Conservation (phyloP, 2,113 vertebrate species). For the Bambusicola thoracicus region DNA sequence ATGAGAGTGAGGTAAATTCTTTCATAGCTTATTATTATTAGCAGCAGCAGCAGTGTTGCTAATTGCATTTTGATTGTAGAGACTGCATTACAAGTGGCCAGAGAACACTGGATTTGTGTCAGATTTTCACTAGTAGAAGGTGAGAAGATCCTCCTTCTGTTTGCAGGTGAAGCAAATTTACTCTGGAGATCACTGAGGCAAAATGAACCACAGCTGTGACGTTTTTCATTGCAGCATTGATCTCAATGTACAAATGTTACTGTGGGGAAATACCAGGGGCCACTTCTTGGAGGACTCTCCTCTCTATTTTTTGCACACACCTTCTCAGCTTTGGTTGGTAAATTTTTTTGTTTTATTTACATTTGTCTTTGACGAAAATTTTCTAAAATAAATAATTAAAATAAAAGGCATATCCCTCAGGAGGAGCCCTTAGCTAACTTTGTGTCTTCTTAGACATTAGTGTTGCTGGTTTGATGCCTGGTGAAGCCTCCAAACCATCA, state of each 20-base stretch:
- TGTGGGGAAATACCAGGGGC: not conserved
- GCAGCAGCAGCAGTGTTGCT: slow-evolving; percentile 18
- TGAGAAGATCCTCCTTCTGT: slow-evolving; percentile 38
- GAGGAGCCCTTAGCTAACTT: not conserved
- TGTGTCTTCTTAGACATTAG: not conserved
- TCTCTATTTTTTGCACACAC: not conserved
- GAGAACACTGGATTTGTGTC: slow-evolving; percentile 62
- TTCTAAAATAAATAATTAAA: too few species aligned
- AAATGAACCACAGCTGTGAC: not conserved
- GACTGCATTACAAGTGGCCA: slow-evolving; percentile 22
- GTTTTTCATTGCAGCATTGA: not conserved
- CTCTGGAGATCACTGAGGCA: not conserved
- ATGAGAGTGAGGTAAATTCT: not conserved
- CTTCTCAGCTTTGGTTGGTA: not conserved
- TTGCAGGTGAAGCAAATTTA: slow-evolving; percentile 52
- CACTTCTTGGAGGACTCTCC: not conserved
- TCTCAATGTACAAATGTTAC: not conserved
- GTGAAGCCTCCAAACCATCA: not conserved
- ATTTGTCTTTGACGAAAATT: too few species aligned
- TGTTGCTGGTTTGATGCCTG: not conserved
- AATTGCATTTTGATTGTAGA: slow-evolving; percentile 61
- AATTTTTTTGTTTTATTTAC: too few species aligned
- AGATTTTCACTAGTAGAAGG: slow-evolving; percentile 48
- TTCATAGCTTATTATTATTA: slow-evolving; percentile 46
- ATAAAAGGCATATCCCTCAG: not conserved